Conservation (phyloP, 2,113 vertebrate genomes). For the Balaeniceps rex region DNA sequence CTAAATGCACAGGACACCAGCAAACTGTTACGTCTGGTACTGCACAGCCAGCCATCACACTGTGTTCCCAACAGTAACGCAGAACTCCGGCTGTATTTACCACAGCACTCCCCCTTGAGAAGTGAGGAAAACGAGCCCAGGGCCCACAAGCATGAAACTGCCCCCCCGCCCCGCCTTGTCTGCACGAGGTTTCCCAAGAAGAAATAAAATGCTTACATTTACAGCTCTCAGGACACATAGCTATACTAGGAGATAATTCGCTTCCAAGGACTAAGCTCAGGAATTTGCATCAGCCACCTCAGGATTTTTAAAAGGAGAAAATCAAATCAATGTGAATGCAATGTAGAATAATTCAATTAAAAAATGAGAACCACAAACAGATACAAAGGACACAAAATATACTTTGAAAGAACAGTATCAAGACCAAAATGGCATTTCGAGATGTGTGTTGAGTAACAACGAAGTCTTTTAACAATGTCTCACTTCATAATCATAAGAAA, state of each 20-base stretch:
- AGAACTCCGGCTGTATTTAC: rapidly evolving
- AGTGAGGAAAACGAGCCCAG: not conserved
- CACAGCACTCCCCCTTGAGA: not conserved
- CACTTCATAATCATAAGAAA: not conserved
- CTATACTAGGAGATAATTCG: not conserved
- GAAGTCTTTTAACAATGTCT: not conserved
- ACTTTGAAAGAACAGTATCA: too few species aligned
- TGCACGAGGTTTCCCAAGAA: not conserved
- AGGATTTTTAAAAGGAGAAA: not conserved
- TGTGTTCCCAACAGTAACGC: not conserved
- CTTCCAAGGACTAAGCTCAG: not conserved
- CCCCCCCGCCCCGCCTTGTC: not conserved
- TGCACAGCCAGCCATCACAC: not conserved
- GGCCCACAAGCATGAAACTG: not conserved
- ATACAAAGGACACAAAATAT: not conserved
- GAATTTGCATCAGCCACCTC: not conserved
- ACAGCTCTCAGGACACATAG: not conserved
- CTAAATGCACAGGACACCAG: not conserved
- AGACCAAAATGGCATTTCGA: not conserved
- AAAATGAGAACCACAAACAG: not conserved
- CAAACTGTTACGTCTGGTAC: not conserved
- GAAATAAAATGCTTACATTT: not conserved
- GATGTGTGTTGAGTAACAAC: not conserved
- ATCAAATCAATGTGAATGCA: not conserved
- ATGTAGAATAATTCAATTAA: not conserved